These are phyloP conservation scores for Urophycis tenuis DNA, from an alignment of 2,797 vertebrate species.

Conservation along the genomic window DNA sequence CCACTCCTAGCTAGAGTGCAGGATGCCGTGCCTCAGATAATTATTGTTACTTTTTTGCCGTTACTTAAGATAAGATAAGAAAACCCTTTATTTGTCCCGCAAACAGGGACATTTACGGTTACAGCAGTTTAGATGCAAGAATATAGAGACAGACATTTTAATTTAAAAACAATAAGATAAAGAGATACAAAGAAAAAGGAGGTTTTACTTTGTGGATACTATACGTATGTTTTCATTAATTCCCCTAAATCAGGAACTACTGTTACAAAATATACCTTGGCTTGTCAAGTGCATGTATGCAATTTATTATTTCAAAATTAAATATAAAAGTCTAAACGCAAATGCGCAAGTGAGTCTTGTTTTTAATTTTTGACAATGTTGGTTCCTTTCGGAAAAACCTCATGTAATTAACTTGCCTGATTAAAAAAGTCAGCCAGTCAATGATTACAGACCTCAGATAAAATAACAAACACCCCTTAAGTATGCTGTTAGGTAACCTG, in stretches of 20 bases:
- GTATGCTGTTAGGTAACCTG: not conserved
- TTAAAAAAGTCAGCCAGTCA: not conserved
- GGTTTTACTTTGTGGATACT: no score
- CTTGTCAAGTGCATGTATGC: constrained; percentile 1
- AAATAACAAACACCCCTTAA: not conserved
- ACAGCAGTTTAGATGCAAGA: no score
- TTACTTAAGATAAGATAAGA: no score
- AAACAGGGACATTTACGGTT: no score
- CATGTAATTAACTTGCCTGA: not conserved
- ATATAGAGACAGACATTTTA: no score
- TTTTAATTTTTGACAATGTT: not conserved
- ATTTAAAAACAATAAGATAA: no score
- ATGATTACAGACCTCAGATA: not conserved
- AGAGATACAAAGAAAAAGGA: no score
- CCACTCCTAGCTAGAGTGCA: not conserved
- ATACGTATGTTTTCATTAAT: not conserved
- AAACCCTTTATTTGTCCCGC: no score
- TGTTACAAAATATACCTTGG: not conserved
- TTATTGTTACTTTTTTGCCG: not conserved
- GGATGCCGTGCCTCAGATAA: not conserved
- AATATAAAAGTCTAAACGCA: not conserved
- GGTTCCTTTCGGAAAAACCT: not conserved
- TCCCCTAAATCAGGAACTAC: not conserved
- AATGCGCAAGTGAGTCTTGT: not conserved
- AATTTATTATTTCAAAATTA: not conserved